Evolutionary conservation across 2,113 vertebrate species (phyloP).

Genomic region (Nesogale talazaci): DNA sequence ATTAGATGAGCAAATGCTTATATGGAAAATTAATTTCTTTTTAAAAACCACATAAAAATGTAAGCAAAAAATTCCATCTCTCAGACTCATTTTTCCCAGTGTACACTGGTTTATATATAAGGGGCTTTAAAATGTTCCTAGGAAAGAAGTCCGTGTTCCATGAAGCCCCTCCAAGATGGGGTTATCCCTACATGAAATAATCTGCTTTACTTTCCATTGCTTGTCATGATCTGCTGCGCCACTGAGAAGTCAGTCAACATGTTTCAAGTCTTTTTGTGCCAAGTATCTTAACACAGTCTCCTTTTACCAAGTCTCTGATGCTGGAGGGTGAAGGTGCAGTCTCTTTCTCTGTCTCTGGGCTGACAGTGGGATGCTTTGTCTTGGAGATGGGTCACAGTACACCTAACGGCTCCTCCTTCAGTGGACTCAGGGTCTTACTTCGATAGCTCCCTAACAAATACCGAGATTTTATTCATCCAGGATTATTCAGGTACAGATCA

Average conservation of each 20-base stretch:
- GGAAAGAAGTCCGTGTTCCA: too few species aligned
- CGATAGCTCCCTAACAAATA: background rate
- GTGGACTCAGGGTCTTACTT: background rate
- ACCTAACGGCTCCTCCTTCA: too few species aligned
- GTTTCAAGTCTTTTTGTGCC: background rate
- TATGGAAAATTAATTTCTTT: too few species aligned
- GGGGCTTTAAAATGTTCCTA: too few species aligned
- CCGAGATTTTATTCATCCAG: background rate
- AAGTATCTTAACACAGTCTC: background rate
- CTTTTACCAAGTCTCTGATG: background rate
- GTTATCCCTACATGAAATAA: rapidly evolving
- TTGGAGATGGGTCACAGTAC: too few species aligned
- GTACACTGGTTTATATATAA: rapidly evolving
- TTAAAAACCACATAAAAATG: background rate
- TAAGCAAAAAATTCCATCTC: background rate
- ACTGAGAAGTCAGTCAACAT: background rate
- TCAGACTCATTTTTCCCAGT: background rate
- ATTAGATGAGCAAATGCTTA: background rate
- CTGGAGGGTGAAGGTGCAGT: background rate
- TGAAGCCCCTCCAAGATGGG: background rate
- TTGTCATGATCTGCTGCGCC: background rate
- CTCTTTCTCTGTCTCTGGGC: background rate
- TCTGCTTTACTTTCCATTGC: background rate
- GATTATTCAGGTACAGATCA: background rate
- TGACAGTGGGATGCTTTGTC: too few species aligned